Percentiles rank a stretch among this genome's conserved stretches.
phyloP scores from a whole-genome alignment of 2,113 vertebrate species.

The Mola mola region DNA sequence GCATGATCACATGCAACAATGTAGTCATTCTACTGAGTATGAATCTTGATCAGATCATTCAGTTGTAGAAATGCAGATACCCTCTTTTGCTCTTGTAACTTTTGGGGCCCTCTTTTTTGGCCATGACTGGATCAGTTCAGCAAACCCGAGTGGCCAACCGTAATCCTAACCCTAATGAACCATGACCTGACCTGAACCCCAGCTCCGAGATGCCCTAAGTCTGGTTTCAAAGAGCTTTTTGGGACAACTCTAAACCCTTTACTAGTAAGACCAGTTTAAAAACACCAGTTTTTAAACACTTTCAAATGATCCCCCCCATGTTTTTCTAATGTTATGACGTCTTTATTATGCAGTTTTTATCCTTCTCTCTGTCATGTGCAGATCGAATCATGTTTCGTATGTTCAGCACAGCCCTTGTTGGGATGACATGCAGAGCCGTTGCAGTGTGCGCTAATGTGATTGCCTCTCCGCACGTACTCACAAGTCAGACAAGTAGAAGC shows the following conservation, averaged over 20 bases:
- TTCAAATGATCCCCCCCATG: neutral
- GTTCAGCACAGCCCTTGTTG: neutral
- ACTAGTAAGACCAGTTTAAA: neutral
- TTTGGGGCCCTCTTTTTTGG: neutral
- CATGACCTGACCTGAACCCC: constrained; percentile 29
- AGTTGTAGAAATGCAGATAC: neutral
- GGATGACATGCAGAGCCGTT: neutral
- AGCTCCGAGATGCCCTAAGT: neutral
- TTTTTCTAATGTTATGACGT: neutral
- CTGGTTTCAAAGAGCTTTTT: neutral
- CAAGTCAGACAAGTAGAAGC: constrained; percentile 33
- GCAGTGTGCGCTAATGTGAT: constrained; percentile 15
- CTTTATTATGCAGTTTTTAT: constrained; percentile 2
- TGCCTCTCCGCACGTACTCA: constrained; percentile 27
- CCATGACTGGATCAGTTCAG: constrained; percentile 1
- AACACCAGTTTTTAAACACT: neutral
- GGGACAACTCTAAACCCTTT: neutral
- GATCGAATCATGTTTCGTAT: constrained; percentile 5
- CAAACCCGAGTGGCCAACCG: constrained; percentile 16
- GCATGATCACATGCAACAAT: constrained; percentile 6
- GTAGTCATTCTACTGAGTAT: neutral
- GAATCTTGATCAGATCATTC: neutral
- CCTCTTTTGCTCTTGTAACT: neutral
- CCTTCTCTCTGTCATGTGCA: neutral
- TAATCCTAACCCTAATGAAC: constrained; percentile 43